A percentile compares a stretch with the other conserved stretches of the same genome.
Evolutionary conservation across 2,113 vertebrate species (phyloP).

Genomic region (Tricholaema leucomelas): DNA sequence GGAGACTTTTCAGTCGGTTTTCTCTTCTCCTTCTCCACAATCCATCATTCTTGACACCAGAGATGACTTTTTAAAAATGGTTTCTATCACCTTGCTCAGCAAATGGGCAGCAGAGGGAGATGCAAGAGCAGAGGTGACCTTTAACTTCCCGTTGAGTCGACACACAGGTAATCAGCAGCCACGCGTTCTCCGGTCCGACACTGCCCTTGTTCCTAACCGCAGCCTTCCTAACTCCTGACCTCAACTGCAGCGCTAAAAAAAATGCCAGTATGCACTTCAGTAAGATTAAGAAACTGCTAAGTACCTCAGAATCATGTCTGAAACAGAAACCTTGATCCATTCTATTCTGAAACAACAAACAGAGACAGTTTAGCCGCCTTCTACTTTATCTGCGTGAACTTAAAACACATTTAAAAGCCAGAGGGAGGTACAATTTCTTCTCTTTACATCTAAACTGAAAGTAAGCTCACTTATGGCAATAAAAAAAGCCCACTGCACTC

Average conservation of each 20-base stretch:
- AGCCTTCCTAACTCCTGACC: background rate
- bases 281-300: background rate
- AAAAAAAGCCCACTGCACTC: background rate
- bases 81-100: conserved; percentile 15
- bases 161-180: background rate
- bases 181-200: background rate
- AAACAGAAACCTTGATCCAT: background rate
- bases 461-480: background rate
- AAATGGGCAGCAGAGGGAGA: background rate
- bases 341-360: background rate
- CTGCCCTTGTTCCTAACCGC: background rate
- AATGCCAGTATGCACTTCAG: background rate
- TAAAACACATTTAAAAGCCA: background rate
- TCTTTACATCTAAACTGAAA: background rate
- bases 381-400: background rate
- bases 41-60: conserved; percentile 50
- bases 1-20: background rate
- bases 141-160: background rate
- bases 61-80: background rate
- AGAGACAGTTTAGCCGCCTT: background rate
- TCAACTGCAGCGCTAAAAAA: background rate
- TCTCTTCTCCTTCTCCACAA: conserved; percentile 17
- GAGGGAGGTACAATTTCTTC: background rate
- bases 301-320: background rate
- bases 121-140: conserved; percentile 30